These are phyloP conservation scores for Eulemur mongoz DNA, from an alignment of 2,797 vertebrate genomes.

Conservation along the genomic window DNA sequence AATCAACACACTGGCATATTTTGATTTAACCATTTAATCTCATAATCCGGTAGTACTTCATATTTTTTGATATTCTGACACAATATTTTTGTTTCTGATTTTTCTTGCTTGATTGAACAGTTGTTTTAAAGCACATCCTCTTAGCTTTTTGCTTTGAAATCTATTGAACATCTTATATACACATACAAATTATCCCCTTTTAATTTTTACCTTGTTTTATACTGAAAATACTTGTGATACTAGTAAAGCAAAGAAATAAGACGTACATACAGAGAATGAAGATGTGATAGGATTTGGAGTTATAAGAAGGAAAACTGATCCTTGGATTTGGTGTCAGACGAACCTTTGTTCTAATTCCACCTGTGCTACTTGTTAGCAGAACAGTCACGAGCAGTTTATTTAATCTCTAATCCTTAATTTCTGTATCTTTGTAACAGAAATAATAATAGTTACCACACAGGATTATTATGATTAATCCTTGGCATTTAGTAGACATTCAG, in stretches of 20 bases:
- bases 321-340: neutral
- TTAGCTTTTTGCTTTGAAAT: neutral
- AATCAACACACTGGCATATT: neutral
- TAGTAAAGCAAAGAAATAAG: neutral
- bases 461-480: neutral
- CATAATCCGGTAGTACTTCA: neutral
- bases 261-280: neutral
- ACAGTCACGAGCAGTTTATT: neutral
- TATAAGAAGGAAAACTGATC: neutral
- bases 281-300: neutral
- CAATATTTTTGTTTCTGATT: constrained; percentile 19
- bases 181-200: neutral
- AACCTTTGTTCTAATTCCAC: neutral
- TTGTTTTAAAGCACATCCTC: neutral
- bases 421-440: neutral
- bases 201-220: constrained; percentile 8
- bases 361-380: neutral
- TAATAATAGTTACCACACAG: neutral
- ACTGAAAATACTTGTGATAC: neutral
- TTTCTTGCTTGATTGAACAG: neutral
- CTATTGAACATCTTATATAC: neutral
- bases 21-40: neutral
- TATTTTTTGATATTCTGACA: neutral
- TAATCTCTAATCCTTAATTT: neutral
- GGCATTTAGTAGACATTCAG: neutral